These are phyloP conservation scores for Megaleporinus macrocephalus DNA, from an alignment of 2,113 vertebrate genomes.

Conservation along the genomic window DNA sequence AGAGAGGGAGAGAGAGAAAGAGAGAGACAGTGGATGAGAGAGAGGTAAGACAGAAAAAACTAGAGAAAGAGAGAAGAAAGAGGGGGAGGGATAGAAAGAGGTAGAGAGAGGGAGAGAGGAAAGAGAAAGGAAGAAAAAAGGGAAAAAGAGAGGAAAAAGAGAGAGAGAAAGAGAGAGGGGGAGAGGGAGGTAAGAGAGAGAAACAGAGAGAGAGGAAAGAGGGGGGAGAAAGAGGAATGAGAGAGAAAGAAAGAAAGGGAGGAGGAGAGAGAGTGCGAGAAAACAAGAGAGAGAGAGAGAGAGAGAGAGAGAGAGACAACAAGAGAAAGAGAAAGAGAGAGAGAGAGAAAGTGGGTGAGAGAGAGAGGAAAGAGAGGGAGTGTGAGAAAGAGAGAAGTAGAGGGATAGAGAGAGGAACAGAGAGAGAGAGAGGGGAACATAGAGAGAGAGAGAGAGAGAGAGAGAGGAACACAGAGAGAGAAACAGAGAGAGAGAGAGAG, in stretches of 20 bases:
- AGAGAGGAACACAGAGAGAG: conserved; percentile 10
- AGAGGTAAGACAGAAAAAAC: no score
- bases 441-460: not conserved
- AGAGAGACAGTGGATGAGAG: no score
- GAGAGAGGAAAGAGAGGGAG: conserved; percentile 5
- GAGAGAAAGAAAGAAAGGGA: not conserved
- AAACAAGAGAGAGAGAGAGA: not conserved
- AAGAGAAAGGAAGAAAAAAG: no score
- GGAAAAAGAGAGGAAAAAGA: not conserved
- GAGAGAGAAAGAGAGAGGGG: not conserved
- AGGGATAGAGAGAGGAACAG: not conserved
- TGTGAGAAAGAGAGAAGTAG: not conserved
- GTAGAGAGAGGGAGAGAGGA: not conserved
- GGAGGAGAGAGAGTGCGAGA: conserved; percentile 1
- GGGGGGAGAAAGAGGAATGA: no score
- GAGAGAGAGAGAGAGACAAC: conserved; percentile 6
- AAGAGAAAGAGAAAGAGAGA: not conserved
- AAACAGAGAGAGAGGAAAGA: conserved; percentile 4
- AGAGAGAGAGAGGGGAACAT: not conserved
- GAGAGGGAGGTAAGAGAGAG: not conserved
- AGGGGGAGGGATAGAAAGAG: not conserved
- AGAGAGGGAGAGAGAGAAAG: not conserved
- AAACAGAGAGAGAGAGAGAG: not conserved
- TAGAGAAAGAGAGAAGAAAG: not conserved
- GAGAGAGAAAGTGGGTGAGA: not conserved